These are phyloP conservation scores for Venustaconcha ellipsiformis DNA, from an alignment of 1,140 invertebrate species.

Conservation along the genomic window DNA sequence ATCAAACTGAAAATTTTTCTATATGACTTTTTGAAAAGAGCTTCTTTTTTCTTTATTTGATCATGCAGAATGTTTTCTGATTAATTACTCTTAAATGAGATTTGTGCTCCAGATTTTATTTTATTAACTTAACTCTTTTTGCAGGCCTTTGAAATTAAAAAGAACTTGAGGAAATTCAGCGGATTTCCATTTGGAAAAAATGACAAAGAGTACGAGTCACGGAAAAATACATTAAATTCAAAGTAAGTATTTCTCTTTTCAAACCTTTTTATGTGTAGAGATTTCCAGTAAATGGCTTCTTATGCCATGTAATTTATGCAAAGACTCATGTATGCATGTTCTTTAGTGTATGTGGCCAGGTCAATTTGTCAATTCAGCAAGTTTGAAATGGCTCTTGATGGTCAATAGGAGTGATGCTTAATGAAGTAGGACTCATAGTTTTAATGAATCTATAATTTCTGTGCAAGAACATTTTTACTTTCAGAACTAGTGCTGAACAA, in stretches of 20 bases:
- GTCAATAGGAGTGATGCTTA: no score
- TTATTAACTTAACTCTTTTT: conserved; percentile 17
- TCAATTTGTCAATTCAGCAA: not conserved
- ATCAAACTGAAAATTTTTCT: no score
- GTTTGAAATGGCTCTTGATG: no score
- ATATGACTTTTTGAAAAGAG: no score
- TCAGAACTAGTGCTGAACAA: no score
- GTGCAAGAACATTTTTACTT: no score
- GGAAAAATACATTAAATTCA: conserved; percentile 47
- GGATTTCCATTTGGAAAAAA: conserved; percentile 68
- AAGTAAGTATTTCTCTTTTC: conserved; percentile 53
- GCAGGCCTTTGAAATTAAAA: conserved; percentile 62
- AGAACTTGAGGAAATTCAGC: conserved; percentile 67
- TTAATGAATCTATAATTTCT: no score
- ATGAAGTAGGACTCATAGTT: no score
- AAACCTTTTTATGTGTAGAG: not conserved
- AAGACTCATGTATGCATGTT: not conserved
- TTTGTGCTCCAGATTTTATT: not conserved
- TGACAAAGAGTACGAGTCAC: conserved; percentile 63
- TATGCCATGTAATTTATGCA: not conserved
- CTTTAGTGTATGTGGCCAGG: not conserved
- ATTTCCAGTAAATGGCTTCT: not conserved
- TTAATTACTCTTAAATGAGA: not conserved
- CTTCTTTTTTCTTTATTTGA: conserved; percentile 7
- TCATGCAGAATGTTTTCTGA: not conserved